Conservation (phyloP, 2,888 invertebrate genomes). For the Gerris lacustris region DNA sequence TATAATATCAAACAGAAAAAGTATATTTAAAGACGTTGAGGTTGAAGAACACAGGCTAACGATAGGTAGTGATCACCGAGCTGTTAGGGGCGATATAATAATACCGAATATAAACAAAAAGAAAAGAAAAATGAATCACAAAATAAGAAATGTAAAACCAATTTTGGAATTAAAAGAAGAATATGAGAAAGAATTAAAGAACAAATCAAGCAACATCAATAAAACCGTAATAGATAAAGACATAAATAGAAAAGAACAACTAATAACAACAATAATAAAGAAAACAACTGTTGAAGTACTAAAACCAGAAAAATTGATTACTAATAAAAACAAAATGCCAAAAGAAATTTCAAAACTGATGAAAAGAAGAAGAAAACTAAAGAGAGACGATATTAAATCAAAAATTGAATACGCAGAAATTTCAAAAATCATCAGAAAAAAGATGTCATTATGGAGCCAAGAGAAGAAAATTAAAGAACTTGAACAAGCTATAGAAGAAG, state of each 20-base stretch:
- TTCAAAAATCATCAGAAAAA: neutral
- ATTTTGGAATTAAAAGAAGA: neutral
- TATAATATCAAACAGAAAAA: constrained; percentile 8
- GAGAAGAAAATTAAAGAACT: constrained; percentile 7
- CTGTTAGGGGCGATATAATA: neutral
- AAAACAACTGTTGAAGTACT: neutral
- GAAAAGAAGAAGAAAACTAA: constrained; percentile 10
- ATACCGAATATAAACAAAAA: neutral
- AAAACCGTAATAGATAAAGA: neutral
- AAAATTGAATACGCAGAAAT: constrained; percentile 4
- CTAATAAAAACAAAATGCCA: constrained; percentile 9
- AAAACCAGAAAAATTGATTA: neutral
- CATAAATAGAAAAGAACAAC: constrained; percentile 5
- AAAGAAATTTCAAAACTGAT: constrained; percentile 12
- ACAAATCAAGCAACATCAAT: neutral
- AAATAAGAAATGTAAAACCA: constrained; percentile 5
- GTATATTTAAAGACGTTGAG: constrained; percentile 9
- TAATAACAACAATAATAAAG: neutral
- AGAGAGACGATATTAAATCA: neutral
- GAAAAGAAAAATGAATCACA: constrained; percentile 6
- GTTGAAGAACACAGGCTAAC: constrained; percentile 4
- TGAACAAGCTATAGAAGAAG: neutral
- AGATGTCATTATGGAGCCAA: neutral
- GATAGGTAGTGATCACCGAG: constrained; percentile 14
- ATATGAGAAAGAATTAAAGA: neutral